Evolutionary conservation across 2,797 vertebrate species (phyloP).

Genomic region (Melanogrammus aeglefinus): DNA sequence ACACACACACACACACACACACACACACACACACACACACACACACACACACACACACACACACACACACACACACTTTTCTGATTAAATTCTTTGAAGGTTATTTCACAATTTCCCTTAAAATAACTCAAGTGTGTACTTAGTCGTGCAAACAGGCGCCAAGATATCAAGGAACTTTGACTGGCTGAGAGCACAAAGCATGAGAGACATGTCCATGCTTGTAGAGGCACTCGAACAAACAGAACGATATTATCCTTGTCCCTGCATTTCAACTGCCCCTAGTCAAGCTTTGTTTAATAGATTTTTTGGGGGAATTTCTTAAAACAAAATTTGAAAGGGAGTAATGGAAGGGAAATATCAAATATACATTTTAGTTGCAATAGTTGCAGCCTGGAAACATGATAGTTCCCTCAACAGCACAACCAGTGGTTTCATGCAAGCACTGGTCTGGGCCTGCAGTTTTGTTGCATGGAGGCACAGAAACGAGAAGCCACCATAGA

Average conservation of each 20-base stretch:
- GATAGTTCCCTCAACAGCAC: background rate
- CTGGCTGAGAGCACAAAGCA: conserved; percentile 28
- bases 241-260: background rate
- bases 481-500: background rate
- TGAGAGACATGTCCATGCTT: conserved; percentile 34
- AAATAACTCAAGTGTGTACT: background rate
- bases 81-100: background rate
- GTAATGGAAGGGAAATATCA: background rate
- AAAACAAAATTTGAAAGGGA: background rate
- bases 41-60: background rate
- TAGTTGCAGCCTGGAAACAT: background rate
- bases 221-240: background rate
- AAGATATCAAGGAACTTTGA: background rate
- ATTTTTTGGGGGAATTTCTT: background rate
- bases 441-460: background rate
- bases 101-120: background rate
- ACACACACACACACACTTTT: too few relatives aligned
- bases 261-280: background rate
- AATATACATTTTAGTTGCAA: background rate
- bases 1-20: too few relatives aligned
- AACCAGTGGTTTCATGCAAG: background rate
- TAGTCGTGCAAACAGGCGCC: background rate
- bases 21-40: too few relatives aligned
- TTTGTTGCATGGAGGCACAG: background rate
- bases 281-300: background rate